Conservation (phyloP, 2,113 vertebrate species). For the Grammomys surdaster region DNA sequence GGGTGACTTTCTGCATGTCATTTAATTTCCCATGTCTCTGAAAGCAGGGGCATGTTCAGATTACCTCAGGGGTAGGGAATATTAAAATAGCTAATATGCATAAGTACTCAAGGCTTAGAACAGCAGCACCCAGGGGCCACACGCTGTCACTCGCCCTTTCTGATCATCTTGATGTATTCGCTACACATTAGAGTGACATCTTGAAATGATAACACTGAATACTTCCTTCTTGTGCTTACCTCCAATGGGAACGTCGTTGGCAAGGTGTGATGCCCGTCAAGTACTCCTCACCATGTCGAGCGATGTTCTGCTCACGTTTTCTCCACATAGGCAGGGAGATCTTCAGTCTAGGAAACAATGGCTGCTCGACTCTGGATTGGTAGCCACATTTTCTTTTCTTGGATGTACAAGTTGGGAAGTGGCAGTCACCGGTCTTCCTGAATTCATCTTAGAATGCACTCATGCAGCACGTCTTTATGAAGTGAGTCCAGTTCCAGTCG, state of each 20-base stretch:
- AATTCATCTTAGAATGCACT: background rate
- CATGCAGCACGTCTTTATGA: background rate
- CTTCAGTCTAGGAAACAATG: background rate
- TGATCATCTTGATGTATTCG: background rate
- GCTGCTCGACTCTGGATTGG: background rate
- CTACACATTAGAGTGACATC: background rate
- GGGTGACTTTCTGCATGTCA: conserved; percentile 15
- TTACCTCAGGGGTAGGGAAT: background rate
- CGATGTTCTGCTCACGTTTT: conserved; percentile 20
- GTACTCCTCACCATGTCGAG: background rate
- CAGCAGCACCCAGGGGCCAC: background rate
- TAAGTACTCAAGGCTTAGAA: conserved; percentile 10
- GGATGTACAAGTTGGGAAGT: background rate
- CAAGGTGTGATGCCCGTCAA: background rate
- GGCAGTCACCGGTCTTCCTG: background rate
- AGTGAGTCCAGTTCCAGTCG: background rate
- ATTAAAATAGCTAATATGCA: background rate
- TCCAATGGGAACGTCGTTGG: background rate
- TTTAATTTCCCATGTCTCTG: conserved; percentile 1
- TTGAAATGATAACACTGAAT: background rate
- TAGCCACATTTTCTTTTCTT: background rate
- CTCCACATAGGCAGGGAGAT: background rate
- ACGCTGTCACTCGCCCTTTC: background rate
- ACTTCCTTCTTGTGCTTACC: background rate
- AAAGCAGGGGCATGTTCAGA: background rate